Base-by-base conservation (phyloP, 1,140 invertebrate species). In the Venustaconcha ellipsiformis region DNA sequence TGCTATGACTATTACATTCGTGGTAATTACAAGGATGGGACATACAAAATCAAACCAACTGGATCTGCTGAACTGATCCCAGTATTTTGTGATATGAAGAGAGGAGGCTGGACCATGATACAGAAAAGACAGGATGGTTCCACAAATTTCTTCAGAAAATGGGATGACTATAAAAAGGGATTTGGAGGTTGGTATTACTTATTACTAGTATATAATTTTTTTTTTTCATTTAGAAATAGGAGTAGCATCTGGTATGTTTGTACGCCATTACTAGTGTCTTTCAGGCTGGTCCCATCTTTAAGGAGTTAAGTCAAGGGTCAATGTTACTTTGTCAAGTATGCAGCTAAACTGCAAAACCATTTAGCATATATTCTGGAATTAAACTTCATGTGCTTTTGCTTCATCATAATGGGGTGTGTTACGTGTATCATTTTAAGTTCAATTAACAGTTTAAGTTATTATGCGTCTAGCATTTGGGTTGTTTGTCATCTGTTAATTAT, bases 81-180 rank as follows among this genome's bases (percentile, higher is more conserved):
- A 0, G 94, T 94, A 0, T 94, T 93, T 84, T 97, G 96, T 89
- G 93, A 93, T 59, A 92, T 94, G 80, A 93, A 94, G 23, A 93
- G 94, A 37, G 96, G 96, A 13, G 94, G 95, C 1, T 97, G 95
- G 94, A 97, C 95, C 2, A 92, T 96, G 0, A 91, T 98, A 15
- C 95, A 97, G 81, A 93, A 94, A 15, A 92, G 96, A 18, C 92
- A 92, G 80, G 95, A 96, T 82, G 95, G 95, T 6, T 93, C 82
- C 2, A 82, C 87, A 1, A 97, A 96, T 87, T 99, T 99, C 91
- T 96, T 96, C 87, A 91, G 95, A 17, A 95, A 96, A 85, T 99
- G 96, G 96, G 92, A 94, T 20, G 95, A 97, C 82, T 99, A 98
- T 88, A 97, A 97, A 88, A 95, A 96, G 82, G 97, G 97, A 15